A percentile compares a stretch with the other conserved stretches of the same genome.
Conservation (phyloP, 2,113 vertebrate genomes). For the Gymnobelideus leadbeateri region DNA sequence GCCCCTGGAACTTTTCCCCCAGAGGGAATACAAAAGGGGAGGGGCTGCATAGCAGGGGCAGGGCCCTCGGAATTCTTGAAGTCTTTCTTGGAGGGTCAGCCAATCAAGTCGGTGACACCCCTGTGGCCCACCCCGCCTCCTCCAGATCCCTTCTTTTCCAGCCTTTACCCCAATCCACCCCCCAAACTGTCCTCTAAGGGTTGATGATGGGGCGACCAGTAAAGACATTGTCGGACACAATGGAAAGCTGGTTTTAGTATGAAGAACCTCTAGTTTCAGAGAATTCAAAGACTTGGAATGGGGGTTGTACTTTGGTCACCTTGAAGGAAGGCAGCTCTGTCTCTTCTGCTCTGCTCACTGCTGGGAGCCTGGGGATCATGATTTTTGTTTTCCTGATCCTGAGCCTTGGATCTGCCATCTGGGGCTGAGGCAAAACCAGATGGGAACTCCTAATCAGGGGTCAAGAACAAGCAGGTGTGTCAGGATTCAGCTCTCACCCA, state of each 20-base stretch:
- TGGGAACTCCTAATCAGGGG: too few species aligned
- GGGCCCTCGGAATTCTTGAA: constrained; percentile 48
- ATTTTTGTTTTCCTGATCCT: not conserved
- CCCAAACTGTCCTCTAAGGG: too few species aligned
- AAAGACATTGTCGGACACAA: too few species aligned
- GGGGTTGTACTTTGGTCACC: too few species aligned
- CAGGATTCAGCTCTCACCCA: not conserved
- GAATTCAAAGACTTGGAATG: too few species aligned
- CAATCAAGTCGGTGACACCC: constrained; percentile 21
- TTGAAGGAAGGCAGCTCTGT: too few species aligned
- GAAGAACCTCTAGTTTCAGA: constrained; percentile 41
- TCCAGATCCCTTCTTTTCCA: constrained; percentile 27
- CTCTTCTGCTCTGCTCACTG: too few species aligned
- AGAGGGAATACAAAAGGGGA: constrained; percentile 55
- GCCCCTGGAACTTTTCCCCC: constrained; percentile 66
- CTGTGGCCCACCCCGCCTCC: not conserved
- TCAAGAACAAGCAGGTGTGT: not conserved
- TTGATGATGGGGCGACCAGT: too few species aligned
- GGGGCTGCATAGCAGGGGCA: too few species aligned
- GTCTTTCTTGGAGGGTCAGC: constrained; percentile 53
- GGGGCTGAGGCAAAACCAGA: not conserved
- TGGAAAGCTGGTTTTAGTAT: too few species aligned
- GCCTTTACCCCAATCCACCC: not conserved
- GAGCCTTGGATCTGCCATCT: not conserved
- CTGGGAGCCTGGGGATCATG: too few species aligned